These are phyloP conservation scores for Pachypanchax playfairii DNA, from an alignment of 2,113 vertebrate genomes.

Conservation along the genomic window DNA sequence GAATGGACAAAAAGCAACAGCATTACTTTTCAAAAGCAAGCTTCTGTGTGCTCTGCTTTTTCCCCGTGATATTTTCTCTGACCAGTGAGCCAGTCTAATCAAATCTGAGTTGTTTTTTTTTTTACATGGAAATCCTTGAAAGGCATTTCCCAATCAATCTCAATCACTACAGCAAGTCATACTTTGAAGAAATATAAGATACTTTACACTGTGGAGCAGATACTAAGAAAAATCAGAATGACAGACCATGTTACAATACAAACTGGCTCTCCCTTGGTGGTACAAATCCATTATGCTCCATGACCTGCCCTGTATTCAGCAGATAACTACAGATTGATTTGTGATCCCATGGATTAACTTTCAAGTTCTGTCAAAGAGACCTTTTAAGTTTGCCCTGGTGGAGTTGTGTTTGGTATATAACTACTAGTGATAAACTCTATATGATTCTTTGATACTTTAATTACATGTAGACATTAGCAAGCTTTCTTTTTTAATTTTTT, in stretches of 20 bases:
- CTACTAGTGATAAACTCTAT: conserved; percentile 11
- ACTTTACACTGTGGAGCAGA: conserved; percentile 11
- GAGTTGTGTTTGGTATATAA: conserved; percentile 32
- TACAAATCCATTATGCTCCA: conserved; percentile 41
- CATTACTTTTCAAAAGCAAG: conserved; percentile 1
- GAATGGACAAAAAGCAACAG: conserved; percentile 24
- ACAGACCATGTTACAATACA: conserved; percentile 25
- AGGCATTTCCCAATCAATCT: conserved; percentile 15
- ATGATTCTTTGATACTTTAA: conserved; percentile 27
- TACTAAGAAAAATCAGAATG: conserved; percentile 34
- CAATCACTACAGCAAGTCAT: conserved; percentile 9
- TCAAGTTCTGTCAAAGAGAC: conserved; percentile 39
- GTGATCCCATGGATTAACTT: conserved; percentile 66
- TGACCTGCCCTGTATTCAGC: conserved; percentile 39
- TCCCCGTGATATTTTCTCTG: background rate
- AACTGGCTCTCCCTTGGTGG: conserved; percentile 26
- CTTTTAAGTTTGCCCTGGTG: conserved; percentile 27
- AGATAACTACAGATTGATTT: conserved; percentile 47
- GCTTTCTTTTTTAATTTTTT: conserved; percentile 25
- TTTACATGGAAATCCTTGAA: conserved; percentile 23
- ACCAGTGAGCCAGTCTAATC: conserved; percentile 21
- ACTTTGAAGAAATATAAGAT: conserved; percentile 18
- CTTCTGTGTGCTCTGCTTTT: background rate
- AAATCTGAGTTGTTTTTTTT: conserved; percentile 12
- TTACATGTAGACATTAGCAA: conserved; percentile 66